Percentiles rank a stretch among this genome's conserved stretches.
Conservation (phyloP, 2,888 invertebrate genomes). For the Brenthis ino region DNA sequence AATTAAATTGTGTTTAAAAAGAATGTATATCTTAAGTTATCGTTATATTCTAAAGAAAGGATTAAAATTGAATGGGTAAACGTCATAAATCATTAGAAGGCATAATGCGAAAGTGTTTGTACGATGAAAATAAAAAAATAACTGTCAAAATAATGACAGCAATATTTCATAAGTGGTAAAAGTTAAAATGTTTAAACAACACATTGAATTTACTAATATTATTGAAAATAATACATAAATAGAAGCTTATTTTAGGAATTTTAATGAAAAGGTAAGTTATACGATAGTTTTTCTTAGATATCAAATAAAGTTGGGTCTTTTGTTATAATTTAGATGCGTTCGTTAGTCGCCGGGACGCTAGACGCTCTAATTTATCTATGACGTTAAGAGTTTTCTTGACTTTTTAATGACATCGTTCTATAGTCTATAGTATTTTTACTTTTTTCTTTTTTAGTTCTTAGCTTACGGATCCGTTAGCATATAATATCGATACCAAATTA, state of each 20-base stretch:
- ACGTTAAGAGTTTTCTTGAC: constrained; percentile 3
- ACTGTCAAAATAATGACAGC: constrained; percentile 7
- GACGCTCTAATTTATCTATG: constrained; percentile 10
- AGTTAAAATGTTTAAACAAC: too few relatives aligned
- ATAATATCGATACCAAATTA: too few relatives aligned
- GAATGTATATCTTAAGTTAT: constrained; percentile 2
- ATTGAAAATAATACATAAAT: too few relatives aligned
- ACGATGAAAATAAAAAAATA: constrained; percentile 4
- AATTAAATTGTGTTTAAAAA: not conserved
- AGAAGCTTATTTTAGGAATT: too few relatives aligned
- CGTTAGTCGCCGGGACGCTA: not conserved
- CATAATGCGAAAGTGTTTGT: constrained; percentile 1
- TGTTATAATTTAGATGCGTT: constrained; percentile 3
- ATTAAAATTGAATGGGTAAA: not conserved
- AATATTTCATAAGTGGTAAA: not conserved
- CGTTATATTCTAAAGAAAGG: not conserved
- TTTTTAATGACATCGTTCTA: not conserved
- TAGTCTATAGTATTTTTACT: not conserved
- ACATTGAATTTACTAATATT: too few relatives aligned
- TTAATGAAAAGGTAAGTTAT: too few relatives aligned
- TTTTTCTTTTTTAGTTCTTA: not conserved
- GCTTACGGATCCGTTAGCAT: too few relatives aligned
- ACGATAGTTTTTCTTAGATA: too few relatives aligned
- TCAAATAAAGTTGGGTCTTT: not conserved
- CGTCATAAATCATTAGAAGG: constrained; percentile 1